Evolutionary conservation across 2,888 invertebrate species (phyloP).

Genomic region (Agriopis leucophaearia): DNA sequence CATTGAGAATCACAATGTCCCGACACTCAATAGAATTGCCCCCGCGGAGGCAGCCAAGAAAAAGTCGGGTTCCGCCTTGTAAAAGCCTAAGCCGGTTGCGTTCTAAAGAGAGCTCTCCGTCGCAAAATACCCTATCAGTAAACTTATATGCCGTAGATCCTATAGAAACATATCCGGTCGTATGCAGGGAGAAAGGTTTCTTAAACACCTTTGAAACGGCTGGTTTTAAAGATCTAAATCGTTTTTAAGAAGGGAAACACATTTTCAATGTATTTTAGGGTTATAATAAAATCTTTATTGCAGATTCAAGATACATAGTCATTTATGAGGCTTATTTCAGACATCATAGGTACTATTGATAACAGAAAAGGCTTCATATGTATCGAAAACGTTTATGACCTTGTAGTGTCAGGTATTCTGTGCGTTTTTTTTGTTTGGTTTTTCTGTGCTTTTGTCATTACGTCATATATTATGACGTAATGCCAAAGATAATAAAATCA

Average conservation of each 20-base stretch:
- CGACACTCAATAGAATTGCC: slow-evolving; percentile 68
- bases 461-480: no score
- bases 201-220: slow-evolving; percentile 46
- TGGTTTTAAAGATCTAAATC: slow-evolving; percentile 31
- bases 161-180: slow-evolving; percentile 65
- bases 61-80: slow-evolving; percentile 67
- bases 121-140: slow-evolving; percentile 59
- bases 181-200: slow-evolving; percentile 48
- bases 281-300: no score
- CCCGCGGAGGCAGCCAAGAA: slow-evolving; percentile 59
- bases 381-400: no score
- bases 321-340: no score
- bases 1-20: slow-evolving; percentile 64
- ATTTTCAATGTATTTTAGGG: neutral
- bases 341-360: no score
- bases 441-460: no score
- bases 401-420: no score
- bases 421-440: no score
- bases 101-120: slow-evolving; percentile 58
- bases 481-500: no score
- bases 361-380: no score
- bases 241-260: neutral
- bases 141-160: slow-evolving; percentile 55
- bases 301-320: no score
- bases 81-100: slow-evolving; percentile 70